Percentiles rank a stretch among this genome's conserved stretches.
These are phyloP conservation scores for Acanthurus tractus DNA, from an alignment of 2,797 vertebrate species.

Conservation along the genomic window DNA sequence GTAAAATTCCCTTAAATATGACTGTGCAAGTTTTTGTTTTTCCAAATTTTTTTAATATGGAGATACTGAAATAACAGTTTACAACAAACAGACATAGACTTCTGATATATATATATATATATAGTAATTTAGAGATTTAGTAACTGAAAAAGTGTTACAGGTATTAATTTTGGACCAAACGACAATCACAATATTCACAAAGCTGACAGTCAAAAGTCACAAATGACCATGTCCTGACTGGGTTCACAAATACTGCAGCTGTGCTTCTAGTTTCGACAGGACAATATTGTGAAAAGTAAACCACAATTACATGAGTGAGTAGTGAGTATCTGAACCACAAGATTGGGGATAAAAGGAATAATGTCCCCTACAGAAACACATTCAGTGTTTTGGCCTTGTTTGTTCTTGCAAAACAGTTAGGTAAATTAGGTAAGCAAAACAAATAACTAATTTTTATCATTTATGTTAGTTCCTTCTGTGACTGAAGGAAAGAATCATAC, in stretches of 20 bases:
- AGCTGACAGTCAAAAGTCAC: constrained; percentile 68
- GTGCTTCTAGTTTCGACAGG: constrained; percentile 70
- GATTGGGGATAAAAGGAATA: constrained; percentile 44
- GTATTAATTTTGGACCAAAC: constrained; percentile 78
- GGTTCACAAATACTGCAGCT: constrained; percentile 71
- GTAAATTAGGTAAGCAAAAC: neutral
- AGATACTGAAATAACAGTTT: constrained; percentile 78
- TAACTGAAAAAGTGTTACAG: constrained; percentile 78
- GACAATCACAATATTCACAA: constrained; percentile 78
- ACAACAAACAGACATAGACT: constrained; percentile 78
- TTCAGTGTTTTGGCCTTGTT: constrained; percentile 48
- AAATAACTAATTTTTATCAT: constrained; percentile 1
- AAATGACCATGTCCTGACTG: constrained; percentile 57
- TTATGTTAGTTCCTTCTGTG: constrained; percentile 16
- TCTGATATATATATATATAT: constrained; percentile 58
- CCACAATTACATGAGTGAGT: constrained; percentile 63
- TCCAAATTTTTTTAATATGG: constrained; percentile 73
- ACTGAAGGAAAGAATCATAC: neutral
- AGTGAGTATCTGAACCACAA: constrained; percentile 56
- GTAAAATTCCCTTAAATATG: constrained; percentile 1
- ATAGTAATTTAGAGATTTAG: constrained; percentile 66
- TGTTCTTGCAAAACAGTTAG: constrained; percentile 16
- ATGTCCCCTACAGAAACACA: constrained; percentile 44
- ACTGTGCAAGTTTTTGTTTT: constrained; percentile 35
- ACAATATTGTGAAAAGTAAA: constrained; percentile 63